phyloP scores from a whole-genome alignment of 2,113 vertebrate genomes.

The Cryptomyrus ogoouensis region DNA sequence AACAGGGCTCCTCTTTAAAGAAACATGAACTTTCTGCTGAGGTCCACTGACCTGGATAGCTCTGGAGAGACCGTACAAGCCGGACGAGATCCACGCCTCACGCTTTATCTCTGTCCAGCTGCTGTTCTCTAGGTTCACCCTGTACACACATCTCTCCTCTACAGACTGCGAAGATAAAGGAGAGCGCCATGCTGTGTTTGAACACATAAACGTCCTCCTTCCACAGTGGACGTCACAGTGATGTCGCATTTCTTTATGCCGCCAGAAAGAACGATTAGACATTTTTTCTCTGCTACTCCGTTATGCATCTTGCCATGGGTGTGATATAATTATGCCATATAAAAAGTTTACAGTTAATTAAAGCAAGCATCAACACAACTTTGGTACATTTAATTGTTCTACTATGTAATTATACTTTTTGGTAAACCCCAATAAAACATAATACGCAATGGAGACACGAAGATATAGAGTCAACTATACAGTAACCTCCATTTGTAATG shows the following conservation, averaged over 20 bases:
- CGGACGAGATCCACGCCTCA: conserved; percentile 93
- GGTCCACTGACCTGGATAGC: conserved; percentile 80
- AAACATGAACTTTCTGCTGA: neutral
- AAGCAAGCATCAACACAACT: neutral
- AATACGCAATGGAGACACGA: neutral
- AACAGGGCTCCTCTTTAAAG: neutral
- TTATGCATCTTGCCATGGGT: neutral
- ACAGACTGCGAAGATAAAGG: conserved; percentile 60
- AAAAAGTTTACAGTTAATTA: neutral
- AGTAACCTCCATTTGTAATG: neutral
- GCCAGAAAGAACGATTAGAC: neutral
- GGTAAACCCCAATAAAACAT: neutral
- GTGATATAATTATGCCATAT: neutral
- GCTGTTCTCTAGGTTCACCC: conserved; percentile 76
- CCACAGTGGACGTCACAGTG: neutral
- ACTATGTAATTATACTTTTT: neutral
- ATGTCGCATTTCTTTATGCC: neutral
- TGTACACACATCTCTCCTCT: conserved; percentile 84
- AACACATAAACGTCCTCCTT: neutral
- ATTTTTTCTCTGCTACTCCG: neutral
- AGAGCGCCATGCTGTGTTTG: neutral
- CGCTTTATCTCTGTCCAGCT: conserved; percentile 86
- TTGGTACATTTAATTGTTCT: neutral
- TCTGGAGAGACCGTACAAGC: conserved; percentile 79
- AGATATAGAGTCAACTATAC: too few relatives aligned